Base-by-base conservation (phyloP, 2,113 vertebrate genomes). In the Elanus axillaris region DNA sequence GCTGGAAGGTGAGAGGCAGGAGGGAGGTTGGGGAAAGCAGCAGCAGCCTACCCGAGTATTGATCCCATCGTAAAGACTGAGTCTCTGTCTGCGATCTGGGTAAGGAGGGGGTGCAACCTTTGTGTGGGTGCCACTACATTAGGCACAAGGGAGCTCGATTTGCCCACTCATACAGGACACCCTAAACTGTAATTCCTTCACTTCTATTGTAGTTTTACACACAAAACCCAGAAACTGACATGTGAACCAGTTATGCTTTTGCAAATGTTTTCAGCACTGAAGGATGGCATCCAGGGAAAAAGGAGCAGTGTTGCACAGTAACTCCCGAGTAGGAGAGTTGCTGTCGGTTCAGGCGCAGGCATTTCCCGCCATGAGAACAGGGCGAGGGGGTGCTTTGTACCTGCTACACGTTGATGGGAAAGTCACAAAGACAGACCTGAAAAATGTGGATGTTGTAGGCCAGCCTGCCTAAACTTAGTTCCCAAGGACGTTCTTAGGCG, bases 281-380 rank as follows among this genome's bases (percentile, higher is more conserved):
- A 47, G 0, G 29, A 18, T 2, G 7, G 88, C 59, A 72, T 92
- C 81, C 94, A 40, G 50, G 91, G 76, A 47, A 43, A 40, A 88
- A 83, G 82, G 53, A 92, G 67, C 58, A 58, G 82, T 42, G 47
- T 38, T 84, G 68, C 66, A 91, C 63, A 76, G 91, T 86, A 80
- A 67, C 59, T 82, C 82, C 63, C 58, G 75, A 16, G 78, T 64
- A 52, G 88, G 85, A 93, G 96, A 66, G 67, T 42, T 85, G 83
- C 85, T 85, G 56, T 86, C 81, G 58, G 83, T 74, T 90, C 87
- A 83, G 68, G 67, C 71, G 66, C 63, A 80, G 86, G 88, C 55
- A 38, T 93, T 94, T 63, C 45, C 74, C 82, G 16, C 72, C 27
- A 9, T 18, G 55, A 45, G 63, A 64, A 34, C 16, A 6, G 16